A percentile compares a stretch with the other conserved stretches of the same genome.
These are phyloP conservation scores for Kryphioiulus occultus DNA, from an alignment of 2,888 invertebrate species.

Conservation along the genomic window DNA sequence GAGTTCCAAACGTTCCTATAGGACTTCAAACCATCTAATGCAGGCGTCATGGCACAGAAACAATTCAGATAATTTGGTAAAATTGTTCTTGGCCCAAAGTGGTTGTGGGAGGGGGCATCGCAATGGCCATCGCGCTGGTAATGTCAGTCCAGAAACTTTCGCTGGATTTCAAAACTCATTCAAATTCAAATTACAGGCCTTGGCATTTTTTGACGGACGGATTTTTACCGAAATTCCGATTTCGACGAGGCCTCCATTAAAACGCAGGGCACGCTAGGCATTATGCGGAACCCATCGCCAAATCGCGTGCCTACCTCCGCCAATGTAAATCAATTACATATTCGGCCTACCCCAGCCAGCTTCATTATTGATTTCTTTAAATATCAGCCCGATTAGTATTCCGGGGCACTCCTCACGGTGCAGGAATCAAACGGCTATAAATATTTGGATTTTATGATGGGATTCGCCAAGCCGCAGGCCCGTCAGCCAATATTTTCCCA, in stretches of 20 bases:
- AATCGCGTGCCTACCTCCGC: constrained; percentile 19
- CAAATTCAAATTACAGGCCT: background rate
- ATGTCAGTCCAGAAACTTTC: background rate
- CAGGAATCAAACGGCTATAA: constrained; percentile 30
- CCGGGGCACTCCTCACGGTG: background rate
- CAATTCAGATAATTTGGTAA: background rate
- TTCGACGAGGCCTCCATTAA: background rate
- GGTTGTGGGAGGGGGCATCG: background rate
- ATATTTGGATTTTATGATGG: constrained; percentile 20
- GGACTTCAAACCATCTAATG: no score
- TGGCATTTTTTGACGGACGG: background rate
- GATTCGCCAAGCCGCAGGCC: background rate
- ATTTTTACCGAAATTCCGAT: background rate
- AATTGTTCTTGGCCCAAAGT: background rate
- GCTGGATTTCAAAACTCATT: background rate
- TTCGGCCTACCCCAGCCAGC: constrained; percentile 11
- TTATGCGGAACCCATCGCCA: background rate
- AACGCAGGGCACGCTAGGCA: constrained; percentile 7
- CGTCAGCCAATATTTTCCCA: background rate
- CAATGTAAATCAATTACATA: background rate
- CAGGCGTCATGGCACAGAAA: background rate
- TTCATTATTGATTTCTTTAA: constrained; percentile 35
- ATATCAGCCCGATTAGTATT: constrained; percentile 31
- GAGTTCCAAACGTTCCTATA: no score
- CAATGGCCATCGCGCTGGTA: background rate